phyloP scores from a whole-genome alignment of 2,113 vertebrate genomes.

The Cryptomyrus ogoouensis region DNA sequence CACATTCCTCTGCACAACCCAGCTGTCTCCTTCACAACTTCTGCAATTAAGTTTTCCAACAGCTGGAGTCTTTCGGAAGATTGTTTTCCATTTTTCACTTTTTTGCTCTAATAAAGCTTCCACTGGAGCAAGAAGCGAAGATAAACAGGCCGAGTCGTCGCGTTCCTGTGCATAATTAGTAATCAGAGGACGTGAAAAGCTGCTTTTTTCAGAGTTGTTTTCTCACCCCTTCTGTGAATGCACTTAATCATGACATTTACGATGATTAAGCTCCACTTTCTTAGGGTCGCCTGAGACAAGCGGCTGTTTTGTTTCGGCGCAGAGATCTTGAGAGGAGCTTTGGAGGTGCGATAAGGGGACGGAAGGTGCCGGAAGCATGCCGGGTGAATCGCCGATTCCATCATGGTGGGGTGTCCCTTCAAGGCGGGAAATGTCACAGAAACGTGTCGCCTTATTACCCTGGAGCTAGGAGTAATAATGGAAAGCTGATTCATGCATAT shows the following conservation, averaged over 20 bases:
- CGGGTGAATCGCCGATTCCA: background rate
- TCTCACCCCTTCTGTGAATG: slow-evolving; percentile 44
- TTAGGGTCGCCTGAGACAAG: slow-evolving; percentile 32
- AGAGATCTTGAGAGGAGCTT: background rate
- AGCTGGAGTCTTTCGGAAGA: background rate
- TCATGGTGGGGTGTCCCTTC: background rate
- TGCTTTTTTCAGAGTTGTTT: slow-evolving; percentile 41
- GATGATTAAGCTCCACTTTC: slow-evolving; percentile 55
- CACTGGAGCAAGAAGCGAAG: slow-evolving; percentile 32
- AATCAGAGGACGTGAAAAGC: slow-evolving; percentile 51
- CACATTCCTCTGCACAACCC: background rate
- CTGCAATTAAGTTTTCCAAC: background rate
- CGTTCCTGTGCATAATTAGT: slow-evolving; percentile 60
- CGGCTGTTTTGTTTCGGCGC: slow-evolving; percentile 36
- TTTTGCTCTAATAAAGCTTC: slow-evolving; percentile 21
- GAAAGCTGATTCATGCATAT: background rate
- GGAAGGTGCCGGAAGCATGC: background rate
- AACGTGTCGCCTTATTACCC: background rate
- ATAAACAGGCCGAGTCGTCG: slow-evolving; percentile 45
- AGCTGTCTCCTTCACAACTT: background rate
- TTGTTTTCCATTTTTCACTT: background rate
- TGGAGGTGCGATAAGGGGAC: background rate
- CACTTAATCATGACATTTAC: slow-evolving; percentile 53
- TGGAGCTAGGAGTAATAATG: background rate
- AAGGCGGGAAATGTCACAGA: background rate